Conservation (phyloP, 2,113 vertebrate species). For the Thalassarche chlororhynchos region DNA sequence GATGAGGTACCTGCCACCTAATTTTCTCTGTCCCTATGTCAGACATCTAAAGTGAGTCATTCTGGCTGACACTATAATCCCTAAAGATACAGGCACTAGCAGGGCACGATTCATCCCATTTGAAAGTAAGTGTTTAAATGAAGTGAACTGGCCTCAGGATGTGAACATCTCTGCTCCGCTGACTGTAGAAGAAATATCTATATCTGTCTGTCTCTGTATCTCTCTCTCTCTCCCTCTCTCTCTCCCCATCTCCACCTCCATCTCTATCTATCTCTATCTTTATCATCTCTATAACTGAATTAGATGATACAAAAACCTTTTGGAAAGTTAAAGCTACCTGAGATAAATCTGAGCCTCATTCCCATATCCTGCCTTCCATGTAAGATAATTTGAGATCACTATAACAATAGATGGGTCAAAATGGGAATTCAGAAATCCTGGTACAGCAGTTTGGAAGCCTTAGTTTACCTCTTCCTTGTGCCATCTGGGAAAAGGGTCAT, state of each 20-base stretch:
- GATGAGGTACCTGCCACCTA: not conserved
- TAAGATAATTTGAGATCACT: not conserved
- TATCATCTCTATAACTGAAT: not conserved
- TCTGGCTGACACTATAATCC: not conserved
- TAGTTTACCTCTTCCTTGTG: not conserved
- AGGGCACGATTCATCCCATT: not conserved
- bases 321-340: not conserved
- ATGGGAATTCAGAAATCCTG: not conserved
- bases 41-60: not conserved
- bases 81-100: not conserved
- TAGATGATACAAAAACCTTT: not conserved
- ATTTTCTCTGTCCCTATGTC: not conserved
- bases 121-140: not conserved
- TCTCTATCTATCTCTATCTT: not conserved
- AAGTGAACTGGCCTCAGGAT: not conserved
- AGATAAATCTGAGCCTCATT: not conserved
- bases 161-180: not conserved
- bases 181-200: not conserved
- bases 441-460: not conserved
- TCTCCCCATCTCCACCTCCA: not conserved
- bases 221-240: not conserved
- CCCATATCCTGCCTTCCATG: rapidly evolving
- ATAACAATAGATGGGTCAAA: not conserved
- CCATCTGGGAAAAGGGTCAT: not conserved
- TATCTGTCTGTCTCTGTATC: not conserved